Percentiles rank a stretch among this genome's conserved stretches.
These are phyloP conservation scores for Tenthredo notha DNA, from an alignment of 2,888 invertebrate genomes.

Conservation along the genomic window DNA sequence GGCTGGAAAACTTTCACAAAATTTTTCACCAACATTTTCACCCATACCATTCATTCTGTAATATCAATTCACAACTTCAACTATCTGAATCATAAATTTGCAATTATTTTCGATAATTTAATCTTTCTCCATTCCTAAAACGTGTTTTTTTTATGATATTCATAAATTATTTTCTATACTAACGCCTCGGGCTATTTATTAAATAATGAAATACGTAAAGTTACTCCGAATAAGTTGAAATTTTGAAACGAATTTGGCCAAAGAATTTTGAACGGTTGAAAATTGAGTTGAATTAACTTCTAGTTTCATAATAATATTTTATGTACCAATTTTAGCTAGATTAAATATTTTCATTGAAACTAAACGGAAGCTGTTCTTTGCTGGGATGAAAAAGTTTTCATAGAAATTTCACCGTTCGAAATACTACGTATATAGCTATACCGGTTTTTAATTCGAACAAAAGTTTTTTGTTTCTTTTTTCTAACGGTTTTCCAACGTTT, in stretches of 20 bases:
- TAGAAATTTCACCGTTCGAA: not conserved
- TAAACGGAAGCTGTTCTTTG: not conserved
- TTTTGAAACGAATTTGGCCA: not conserved
- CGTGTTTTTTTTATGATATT: too few relatives aligned
- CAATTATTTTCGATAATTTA: not conserved
- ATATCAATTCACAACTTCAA: too few relatives aligned
- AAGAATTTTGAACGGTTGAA: not conserved
- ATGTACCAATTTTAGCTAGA: not conserved
- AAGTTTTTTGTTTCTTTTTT: not conserved
- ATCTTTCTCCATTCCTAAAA: not conserved
- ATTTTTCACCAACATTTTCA: not conserved
- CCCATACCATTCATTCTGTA: not conserved
- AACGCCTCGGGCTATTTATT: not conserved
- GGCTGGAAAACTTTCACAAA: not conserved
- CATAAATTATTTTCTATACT: too few relatives aligned
- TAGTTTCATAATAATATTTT: not conserved
- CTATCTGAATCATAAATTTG: not conserved
- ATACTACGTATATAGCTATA: not conserved
- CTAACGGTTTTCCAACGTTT: not conserved
- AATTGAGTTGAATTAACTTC: not conserved
- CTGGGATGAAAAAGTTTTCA: not conserved
- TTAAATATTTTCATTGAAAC: not conserved
- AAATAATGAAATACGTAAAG: not conserved
- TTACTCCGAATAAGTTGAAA: not conserved
- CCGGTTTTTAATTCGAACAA: too few relatives aligned